Evolutionary conservation across 2,797 vertebrate genomes (phyloP).

Genomic region (Bovichtus variegatus): DNA sequence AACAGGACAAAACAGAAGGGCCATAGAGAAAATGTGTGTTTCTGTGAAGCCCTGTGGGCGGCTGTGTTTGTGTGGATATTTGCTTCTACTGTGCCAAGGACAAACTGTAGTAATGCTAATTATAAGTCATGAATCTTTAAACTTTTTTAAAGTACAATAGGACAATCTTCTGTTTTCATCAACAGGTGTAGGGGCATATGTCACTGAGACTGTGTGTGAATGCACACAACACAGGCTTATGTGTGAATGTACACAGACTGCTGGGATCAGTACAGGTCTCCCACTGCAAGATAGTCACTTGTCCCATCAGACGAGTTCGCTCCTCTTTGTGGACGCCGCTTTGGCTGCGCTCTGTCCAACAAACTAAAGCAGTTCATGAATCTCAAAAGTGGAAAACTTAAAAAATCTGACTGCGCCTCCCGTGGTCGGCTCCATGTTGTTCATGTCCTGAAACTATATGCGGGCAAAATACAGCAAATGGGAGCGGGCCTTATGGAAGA

Average conservation of each 20-base stretch:
- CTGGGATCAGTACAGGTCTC: not conserved
- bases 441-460: constrained; percentile 17
- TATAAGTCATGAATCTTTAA: constrained; percentile 30
- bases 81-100: constrained; percentile 41
- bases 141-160: not conserved
- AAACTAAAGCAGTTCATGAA: not conserved
- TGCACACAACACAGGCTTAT: not conserved
- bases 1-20: constrained; percentile 65
- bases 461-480: not conserved
- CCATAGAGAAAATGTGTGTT: constrained; percentile 70
- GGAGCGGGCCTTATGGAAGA: constrained; percentile 4
- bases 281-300: constrained; percentile 3
- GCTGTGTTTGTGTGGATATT: constrained; percentile 30
- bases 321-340: not conserved
- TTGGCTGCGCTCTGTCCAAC: not conserved
- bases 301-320: not conserved
- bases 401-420: not conserved
- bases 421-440: not conserved
- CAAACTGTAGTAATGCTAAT: constrained; percentile 29
- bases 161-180: not conserved
- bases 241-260: constrained; percentile 2
- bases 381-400: not conserved
- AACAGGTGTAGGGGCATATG: not conserved
- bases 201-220: not conserved
- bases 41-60: constrained; percentile 47